A percentile compares a stretch with the other conserved stretches of the same genome.
Conservation (phyloP, 2,113 vertebrate species). For the Thymallus thymallus region DNA sequence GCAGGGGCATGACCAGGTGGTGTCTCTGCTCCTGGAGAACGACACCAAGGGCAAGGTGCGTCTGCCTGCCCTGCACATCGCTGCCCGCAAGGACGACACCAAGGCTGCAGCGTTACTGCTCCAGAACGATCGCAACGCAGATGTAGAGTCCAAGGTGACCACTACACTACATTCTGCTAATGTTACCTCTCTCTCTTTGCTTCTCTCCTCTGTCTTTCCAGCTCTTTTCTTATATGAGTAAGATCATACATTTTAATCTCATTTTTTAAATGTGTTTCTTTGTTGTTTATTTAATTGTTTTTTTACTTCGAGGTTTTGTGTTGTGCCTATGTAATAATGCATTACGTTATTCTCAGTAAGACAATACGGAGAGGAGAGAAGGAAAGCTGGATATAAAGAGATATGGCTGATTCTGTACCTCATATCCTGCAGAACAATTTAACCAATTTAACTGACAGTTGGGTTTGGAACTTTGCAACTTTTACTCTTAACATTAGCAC, state of each 20-base stretch:
- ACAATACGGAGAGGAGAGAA: not conserved
- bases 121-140: constrained; percentile 96
- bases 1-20: constrained; percentile 97
- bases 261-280: constrained; percentile 2
- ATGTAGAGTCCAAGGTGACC: constrained; percentile 96
- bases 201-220: not conserved
- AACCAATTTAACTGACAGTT: constrained; percentile 6
- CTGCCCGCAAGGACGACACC: constrained; percentile 96
- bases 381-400: not conserved
- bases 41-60: constrained; percentile 98
- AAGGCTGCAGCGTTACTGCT: constrained; percentile 95
- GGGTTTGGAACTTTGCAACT: not conserved
- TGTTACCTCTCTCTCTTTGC: constrained; percentile 3
- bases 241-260: not conserved
- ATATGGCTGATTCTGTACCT: not conserved
- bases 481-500: not conserved
- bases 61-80: constrained; percentile 94
- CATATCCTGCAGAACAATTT: not conserved
- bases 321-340: not conserved
- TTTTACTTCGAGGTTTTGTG: not conserved
- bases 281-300: not conserved
- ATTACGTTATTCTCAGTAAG: not conserved
- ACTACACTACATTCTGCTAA: not conserved
- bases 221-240: not conserved
- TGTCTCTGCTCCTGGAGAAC: constrained; percentile 94